Evolutionary conservation across 2,113 vertebrate species (phyloP), one percentile per base, ranked within the genome.

Genomic region (Scomber colias): DNA sequence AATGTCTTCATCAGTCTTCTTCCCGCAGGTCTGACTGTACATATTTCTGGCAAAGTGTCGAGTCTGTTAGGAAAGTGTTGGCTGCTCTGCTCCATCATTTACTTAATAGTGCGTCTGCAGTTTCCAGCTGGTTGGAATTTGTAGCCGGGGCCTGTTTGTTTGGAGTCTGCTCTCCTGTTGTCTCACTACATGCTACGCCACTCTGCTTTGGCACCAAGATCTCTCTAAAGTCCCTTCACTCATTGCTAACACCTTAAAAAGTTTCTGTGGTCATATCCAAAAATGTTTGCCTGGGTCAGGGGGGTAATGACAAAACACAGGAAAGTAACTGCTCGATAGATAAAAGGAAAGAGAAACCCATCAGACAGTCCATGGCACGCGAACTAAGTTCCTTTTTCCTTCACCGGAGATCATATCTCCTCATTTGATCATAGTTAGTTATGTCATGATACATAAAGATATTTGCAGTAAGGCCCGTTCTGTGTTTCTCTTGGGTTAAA

Each of bases 51-150:
- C 69, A 16, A 19, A 55, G 35, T 12, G 16, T 51, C 79, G 24
- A 64, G 62, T 73, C 75, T 88, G 88, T 91, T 89, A 81, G 81
- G 82, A 91, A 91, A 87, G 85, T 63, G 63, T 82, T 91, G 90
- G 86, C 90, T 83, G 68, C 84, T 63, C 81, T 75, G 68, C 82
- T 75, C 81, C 81, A 69, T 90, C 89, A 88, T 92, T 93, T 91
- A 76, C 73, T 92, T 88, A 91, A 90, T 90, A 81, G 80, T 77
- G 75, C 16, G 75, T 90, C 84, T 89, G 84, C 86, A 87, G 75
- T 92, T 90, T 94, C 89, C 92, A 93, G 90, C 86, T 90, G 89
- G 70, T 90, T 89, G 78, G 77, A 90, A 91, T 92, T 92, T 92
- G 66, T 82, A 83, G 80, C 77, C 5, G 21, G 75, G 65, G 57